A percentile compares a stretch with the other conserved stretches of the same genome.
Conservation (phyloP, 2,797 vertebrate genomes). For the Enteromius argenteus region DNA sequence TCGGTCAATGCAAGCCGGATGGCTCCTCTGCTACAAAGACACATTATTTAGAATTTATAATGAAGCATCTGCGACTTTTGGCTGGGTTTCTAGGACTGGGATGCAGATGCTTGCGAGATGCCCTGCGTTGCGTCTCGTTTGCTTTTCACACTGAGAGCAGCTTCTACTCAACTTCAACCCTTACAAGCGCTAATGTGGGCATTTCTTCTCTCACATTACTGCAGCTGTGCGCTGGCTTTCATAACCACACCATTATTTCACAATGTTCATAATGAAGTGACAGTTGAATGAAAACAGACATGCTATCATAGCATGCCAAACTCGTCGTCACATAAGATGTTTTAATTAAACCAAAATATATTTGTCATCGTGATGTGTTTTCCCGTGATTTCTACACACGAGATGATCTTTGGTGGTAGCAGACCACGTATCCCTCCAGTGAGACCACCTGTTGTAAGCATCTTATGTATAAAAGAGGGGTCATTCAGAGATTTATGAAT, state of each 20-base stretch:
- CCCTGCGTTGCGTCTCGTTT: neutral
- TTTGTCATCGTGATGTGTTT: neutral
- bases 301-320: constrained; percentile 1
- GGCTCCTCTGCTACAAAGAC: constrained; percentile 28
- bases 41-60: constrained; percentile 39
- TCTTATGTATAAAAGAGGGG: constrained; percentile 4
- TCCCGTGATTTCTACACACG: neutral
- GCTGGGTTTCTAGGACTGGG: constrained; percentile 15
- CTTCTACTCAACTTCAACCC: neutral
- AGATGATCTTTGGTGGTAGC: constrained; percentile 14
- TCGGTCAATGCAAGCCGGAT: constrained; percentile 6
- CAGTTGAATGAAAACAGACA: constrained; percentile 25
- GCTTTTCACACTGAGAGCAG: constrained; percentile 3
- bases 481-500: constrained; percentile 34
- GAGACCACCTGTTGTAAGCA: constrained; percentile 10
- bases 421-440: neutral
- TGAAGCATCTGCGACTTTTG: constrained; percentile 37
- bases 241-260: constrained; percentile 26
- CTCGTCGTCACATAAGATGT: constrained; percentile 6
- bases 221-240: constrained; percentile 18
- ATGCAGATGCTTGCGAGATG: constrained; percentile 31
- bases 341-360: constrained; percentile 4
- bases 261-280: constrained; percentile 31
- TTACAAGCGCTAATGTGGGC: neutral
- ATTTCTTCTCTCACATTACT: neutral